These are phyloP conservation scores for Rutpela maculata DNA, from an alignment of 2,888 invertebrate genomes.

Conservation along the genomic window DNA sequence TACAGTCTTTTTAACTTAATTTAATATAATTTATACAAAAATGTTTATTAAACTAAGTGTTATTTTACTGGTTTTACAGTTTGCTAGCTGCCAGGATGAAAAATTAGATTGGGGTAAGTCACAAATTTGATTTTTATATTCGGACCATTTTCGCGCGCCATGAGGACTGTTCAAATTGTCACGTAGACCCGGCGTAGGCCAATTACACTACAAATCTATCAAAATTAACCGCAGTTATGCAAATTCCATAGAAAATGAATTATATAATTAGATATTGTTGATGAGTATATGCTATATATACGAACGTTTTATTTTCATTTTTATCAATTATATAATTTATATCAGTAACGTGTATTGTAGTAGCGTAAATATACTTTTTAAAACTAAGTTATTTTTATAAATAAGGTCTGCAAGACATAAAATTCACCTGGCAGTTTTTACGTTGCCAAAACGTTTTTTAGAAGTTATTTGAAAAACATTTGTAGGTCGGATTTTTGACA, in stretches of 20 bases:
- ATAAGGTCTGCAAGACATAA: background rate
- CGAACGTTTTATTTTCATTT: background rate
- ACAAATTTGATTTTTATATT: constrained; percentile 52
- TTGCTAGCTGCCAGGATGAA: constrained; percentile 47
- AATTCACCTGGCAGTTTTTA: constrained; percentile 5
- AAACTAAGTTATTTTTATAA: background rate
- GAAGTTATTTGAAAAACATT: constrained; percentile 19
- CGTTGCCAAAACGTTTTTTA: constrained; percentile 12
- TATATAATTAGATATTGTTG: background rate
- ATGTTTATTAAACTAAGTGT: constrained; percentile 67
- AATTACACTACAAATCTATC: constrained; percentile 21
- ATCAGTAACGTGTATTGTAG: background rate
- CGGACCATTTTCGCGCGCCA: constrained; percentile 62
- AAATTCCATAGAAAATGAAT: background rate
- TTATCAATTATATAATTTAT: background rate
- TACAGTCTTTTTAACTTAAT: constrained; percentile 32
- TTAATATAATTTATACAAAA: constrained; percentile 49
- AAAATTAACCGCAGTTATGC: constrained; percentile 5
- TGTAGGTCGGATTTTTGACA: constrained; percentile 22
- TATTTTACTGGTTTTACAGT: constrained; percentile 59
- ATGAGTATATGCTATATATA: background rate
- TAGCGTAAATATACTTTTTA: background rate
- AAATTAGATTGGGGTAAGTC: constrained; percentile 67
- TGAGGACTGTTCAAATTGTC: constrained; percentile 57
- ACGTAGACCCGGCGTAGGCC: constrained; percentile 59